Percentiles rank a stretch among this genome's conserved stretches.
Conservation (phyloP, 2,888 invertebrate genomes). For the Yponomeuta plumbellus region DNA sequence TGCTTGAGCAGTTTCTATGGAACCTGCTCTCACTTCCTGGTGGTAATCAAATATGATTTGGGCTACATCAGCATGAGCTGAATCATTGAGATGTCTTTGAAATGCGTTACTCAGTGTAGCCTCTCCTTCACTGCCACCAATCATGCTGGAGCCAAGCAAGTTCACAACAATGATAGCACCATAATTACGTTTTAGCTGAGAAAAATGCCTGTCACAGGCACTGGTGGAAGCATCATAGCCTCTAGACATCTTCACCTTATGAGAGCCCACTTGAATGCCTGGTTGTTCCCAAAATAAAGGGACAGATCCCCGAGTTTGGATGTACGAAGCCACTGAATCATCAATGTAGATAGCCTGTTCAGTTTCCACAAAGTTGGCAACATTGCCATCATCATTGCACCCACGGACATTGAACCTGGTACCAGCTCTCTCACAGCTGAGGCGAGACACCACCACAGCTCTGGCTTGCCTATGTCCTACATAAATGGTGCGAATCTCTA, state of each 20-base stretch:
- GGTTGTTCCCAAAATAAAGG: constrained; percentile 99
- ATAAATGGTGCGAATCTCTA: constrained; percentile 98
- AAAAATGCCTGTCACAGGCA: constrained; percentile 94
- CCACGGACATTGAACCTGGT: constrained; percentile 98
- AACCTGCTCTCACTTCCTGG: constrained; percentile 90
- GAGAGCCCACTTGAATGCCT: constrained; percentile 98
- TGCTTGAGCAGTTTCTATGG: constrained; percentile 84
- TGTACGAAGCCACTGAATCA: constrained; percentile 90
- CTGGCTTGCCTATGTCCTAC: constrained; percentile 95
- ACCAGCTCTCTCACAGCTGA: constrained; percentile 98
- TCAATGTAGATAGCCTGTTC: constrained; percentile 97
- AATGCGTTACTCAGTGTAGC: constrained; percentile 95
- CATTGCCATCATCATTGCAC: constrained; percentile 99
- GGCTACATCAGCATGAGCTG: constrained; percentile 86
- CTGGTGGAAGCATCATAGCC: constrained; percentile 96
- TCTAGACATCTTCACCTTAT: constrained; percentile 97
- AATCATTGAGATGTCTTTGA: constrained; percentile 91
- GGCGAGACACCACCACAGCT: constrained; percentile 95
- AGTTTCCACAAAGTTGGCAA: constrained; percentile 99
- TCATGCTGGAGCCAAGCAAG: constrained; percentile 91
- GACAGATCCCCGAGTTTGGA: constrained; percentile 97
- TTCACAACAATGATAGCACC: constrained; percentile 95
- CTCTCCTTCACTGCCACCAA: constrained; percentile 98
- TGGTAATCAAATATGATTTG: constrained; percentile 98
- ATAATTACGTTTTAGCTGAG: constrained; percentile 90